phyloP scores from a whole-genome alignment of 2,113 vertebrate genomes.

The Corvus moneduloides region DNA sequence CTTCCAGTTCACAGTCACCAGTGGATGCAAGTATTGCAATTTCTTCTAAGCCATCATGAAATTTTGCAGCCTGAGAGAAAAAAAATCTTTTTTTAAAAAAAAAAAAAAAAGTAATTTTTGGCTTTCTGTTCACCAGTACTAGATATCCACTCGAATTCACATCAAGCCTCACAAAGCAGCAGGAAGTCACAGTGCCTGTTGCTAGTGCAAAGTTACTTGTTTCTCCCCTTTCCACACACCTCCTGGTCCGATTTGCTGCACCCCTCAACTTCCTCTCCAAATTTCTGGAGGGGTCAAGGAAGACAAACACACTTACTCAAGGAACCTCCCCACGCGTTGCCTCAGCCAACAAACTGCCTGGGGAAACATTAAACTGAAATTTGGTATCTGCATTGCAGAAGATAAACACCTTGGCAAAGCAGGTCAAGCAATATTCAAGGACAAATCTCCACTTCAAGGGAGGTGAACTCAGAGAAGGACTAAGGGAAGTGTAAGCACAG shows the following conservation, averaged over 20 bases:
- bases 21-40: not conserved
- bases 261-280: not conserved
- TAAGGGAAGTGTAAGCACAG: not conserved
- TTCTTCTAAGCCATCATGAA: not conserved
- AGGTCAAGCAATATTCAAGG: constrained; percentile 25
- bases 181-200: not conserved
- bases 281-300: not conserved
- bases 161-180: accelerated
- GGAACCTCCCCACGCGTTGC: accelerated
- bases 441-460: not conserved
- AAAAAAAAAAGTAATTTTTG: not conserved
- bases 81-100: not conserved
- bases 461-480: not conserved
- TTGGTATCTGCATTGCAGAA: constrained; percentile 39
- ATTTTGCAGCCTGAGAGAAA: not conserved
- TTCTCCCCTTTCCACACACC: not conserved
- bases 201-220: not conserved
- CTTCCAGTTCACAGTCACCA: not conserved
- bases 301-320: not conserved
- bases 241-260: not conserved
- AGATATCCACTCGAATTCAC: not conserved
- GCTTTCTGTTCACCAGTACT: not conserved
- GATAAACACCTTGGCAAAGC: constrained; percentile 27
- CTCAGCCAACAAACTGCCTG: not conserved
- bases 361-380: not conserved